Base-by-base conservation (phyloP, 64 coral and sea anemone genomes). In the Pachyseris speciosa region DNA sequence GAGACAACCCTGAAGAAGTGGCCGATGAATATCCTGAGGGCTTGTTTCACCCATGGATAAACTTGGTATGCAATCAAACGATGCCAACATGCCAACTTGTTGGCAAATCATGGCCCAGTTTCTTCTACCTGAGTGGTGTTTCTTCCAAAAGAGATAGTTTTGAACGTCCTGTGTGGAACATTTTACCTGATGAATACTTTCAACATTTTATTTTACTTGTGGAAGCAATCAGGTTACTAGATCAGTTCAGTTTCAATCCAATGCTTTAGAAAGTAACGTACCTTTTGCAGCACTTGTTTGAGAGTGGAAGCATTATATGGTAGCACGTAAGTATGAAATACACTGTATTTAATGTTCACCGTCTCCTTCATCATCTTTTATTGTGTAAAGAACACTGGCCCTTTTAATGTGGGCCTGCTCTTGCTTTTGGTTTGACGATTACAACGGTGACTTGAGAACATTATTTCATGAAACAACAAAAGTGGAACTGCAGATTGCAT, bases 401-500 rank as follows among this genome's bases (percentile, higher is more conserved):
- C 88, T 52, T 28, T n/a, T n/a, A n/a, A n/a, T 91, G 7, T 91
- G 76, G 88, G 44, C 41, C 0, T 51, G 13, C 12, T 91, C 88
- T 5, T 91, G 88, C 63, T 91, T 91, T 19, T 81, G 64, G 59
- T 91, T 83, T 91, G 76, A 91, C 15, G 88, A 53, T 15, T 91
- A 67, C 72, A 91, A 91, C 72, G 88, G 88, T 17, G 88, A 91
- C 17, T 71, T 91, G 27, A 80, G 19, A 55, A 66, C 41, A 22
- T 24, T 81, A 0, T 91, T 83, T 48, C 88, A 91, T 90, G 87
- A 74, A 0, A 90, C 37, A 49, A 59, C 80, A 9, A 90, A 90
- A 11, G 48, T 90, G 33, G 84, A 87, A 9, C 32, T 69, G 9
- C 84, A 87, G 29, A 87, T 87, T 1, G 27, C 75, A 13, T 27